Base-by-base conservation (phyloP, 2,113 vertebrate species). In the Stercorarius parasiticus region DNA sequence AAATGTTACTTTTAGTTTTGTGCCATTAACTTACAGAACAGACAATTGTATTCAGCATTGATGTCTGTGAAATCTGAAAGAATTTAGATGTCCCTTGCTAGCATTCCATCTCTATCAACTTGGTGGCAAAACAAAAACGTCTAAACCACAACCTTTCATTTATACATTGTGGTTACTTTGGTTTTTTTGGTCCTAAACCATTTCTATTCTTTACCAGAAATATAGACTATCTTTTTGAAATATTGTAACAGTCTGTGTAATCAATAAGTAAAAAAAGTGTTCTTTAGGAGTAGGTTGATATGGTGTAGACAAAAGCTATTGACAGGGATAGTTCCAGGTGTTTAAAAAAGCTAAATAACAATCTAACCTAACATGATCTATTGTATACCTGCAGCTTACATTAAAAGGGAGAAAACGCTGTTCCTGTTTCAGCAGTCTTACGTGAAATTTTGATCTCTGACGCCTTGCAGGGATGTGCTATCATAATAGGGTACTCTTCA, bases 401-500 rank as follows among this genome's bases (percentile, higher is more conserved):
- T 42, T 12, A n/a, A 55, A 40, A 43, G 21, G 4, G 15, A 26
- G 18, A 42, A 82, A 45, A 66, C 18, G 9, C 29, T 47, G 36
- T 5, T 66, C 34, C 29, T 69, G 3, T 62, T 67, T 15, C 26
- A 66, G 13, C 7, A 40, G 32, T 19, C 25, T n/a, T 32, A 2
- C 2, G 15, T 43, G 45, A 42, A 47, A n/a, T 32, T 27, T 23
- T 82, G 16, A 5, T 27, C 13, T 26, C 45, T 26, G 20, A 32
- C 45, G 42, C 17, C 19, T n/a, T 43, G 50, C 36, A 70, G 26
- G 29, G 29, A 42, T 61, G 3, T 56, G n/a, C 25, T 66, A 7
- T 15, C 11, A 13, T 32, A 10, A 11, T 1, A 21, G 10, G 10
- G 1, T 16, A 5, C 8, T 40, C 30, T 19, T 59, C 5, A 8